Percentiles rank a stretch among this genome's conserved stretches.
Conservation (phyloP, 2,113 vertebrate genomes). For the Numenius arquata region DNA sequence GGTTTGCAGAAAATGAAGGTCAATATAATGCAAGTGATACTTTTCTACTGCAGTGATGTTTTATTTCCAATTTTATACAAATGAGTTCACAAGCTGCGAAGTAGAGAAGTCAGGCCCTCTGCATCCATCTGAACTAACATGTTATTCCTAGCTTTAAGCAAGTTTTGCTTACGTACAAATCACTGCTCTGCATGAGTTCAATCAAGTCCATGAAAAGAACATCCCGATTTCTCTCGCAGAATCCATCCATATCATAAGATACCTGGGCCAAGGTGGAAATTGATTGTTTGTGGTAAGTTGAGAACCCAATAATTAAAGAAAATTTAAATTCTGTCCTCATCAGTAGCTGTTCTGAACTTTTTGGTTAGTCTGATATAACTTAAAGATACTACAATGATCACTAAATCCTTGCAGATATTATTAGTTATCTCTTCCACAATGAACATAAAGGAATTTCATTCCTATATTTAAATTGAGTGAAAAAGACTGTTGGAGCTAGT, state of each 20-base stretch:
- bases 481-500: background rate
- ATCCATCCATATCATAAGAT: slow-evolving; percentile 96
- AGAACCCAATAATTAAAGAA: slow-evolving; percentile 34
- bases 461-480: background rate
- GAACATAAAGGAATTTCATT: background rate
- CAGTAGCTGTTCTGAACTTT: background rate
- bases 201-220: slow-evolving; percentile 97
- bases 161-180: slow-evolving; percentile 83
- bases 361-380: background rate
- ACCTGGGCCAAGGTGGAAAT: slow-evolving; percentile 79
- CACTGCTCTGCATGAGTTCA: slow-evolving; percentile 98
- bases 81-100: background rate
- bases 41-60: background rate
- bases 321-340: background rate
- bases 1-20: background rate
- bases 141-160: background rate
- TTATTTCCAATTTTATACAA: background rate
- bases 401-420: background rate
- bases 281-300: slow-evolving; percentile 34
- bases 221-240: slow-evolving; percentile 97
- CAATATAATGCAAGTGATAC: background rate
- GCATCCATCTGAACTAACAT: background rate
- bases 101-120: background rate
- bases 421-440: background rate
- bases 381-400: background rate